Percentiles rank a stretch among this genome's conserved stretches.
Evolutionary conservation across 2,888 invertebrate species (phyloP).

Genomic region (Cistogaster globosa): DNA sequence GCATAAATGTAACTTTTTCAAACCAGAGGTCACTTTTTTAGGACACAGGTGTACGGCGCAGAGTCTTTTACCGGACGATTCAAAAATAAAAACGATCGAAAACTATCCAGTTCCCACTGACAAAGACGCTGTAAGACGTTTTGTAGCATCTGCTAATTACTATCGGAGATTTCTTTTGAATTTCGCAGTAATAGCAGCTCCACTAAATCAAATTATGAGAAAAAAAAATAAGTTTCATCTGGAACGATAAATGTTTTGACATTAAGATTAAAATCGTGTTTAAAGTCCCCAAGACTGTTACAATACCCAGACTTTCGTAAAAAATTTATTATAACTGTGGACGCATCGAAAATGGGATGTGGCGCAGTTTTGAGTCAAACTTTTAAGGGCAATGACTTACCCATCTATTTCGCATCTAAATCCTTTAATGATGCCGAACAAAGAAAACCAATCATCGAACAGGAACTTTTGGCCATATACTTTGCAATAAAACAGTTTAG

Average conservation of each 20-base stretch:
- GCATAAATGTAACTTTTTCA: not conserved
- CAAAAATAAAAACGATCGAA: not conserved
- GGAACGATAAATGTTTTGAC: not conserved
- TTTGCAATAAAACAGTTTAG: conserved; percentile 58
- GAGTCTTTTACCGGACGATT: not conserved
- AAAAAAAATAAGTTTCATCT: not conserved
- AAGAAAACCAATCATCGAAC: not conserved
- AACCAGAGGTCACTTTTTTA: not conserved
- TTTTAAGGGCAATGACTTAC: not conserved
- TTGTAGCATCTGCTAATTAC: not conserved
- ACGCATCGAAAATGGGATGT: not conserved
- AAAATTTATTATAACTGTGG: too few relatives aligned
- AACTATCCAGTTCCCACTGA: not conserved
- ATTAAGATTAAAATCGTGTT: not conserved
- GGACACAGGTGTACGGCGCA: not conserved
- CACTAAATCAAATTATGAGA: not conserved
- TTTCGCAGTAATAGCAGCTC: not conserved
- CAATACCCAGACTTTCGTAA: too few relatives aligned
- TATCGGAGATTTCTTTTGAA: not conserved
- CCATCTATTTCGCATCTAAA: conserved; percentile 13
- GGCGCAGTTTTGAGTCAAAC: conserved; percentile 1
- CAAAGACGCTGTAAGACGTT: not conserved
- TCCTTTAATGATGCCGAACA: not conserved
- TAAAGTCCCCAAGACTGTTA: too few relatives aligned
- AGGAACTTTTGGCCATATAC: not conserved